phyloP scores from a whole-genome alignment of 2,113 vertebrate species.

The Paratilapia polleni region DNA sequence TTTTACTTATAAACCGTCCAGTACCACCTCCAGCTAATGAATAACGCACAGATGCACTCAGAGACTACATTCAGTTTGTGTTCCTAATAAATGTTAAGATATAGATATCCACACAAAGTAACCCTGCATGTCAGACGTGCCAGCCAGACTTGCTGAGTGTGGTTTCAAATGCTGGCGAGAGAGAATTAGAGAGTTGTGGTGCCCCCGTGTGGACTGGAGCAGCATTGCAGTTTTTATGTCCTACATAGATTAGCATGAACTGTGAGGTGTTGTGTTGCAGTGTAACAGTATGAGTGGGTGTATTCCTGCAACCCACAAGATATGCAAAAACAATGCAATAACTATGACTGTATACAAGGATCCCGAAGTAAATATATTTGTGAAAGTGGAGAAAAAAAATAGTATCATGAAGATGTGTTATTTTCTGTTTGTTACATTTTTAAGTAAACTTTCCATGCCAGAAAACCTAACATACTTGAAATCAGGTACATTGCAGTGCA shows the following conservation, averaged over 20 bases:
- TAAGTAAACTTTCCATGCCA: conserved; percentile 83
- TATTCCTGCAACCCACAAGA: conserved; percentile 90
- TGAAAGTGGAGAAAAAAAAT: conserved; percentile 73
- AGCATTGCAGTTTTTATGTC: conserved; percentile 39
- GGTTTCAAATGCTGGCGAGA: conserved; percentile 20
- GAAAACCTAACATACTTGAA: conserved; percentile 96
- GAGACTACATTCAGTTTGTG: background rate
- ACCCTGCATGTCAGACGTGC: conserved; percentile 25
- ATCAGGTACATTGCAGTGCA: conserved; percentile 94
- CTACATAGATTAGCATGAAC: conserved; percentile 26
- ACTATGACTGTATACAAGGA: conserved; percentile 82
- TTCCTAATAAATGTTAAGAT: background rate
- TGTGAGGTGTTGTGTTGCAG: conserved; percentile 55
- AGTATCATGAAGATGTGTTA: conserved; percentile 74
- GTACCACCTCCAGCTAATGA: background rate
- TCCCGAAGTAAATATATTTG: conserved; percentile 78
- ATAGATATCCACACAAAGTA: background rate
- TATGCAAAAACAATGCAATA: conserved; percentile 99
- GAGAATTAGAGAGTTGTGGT: conserved; percentile 36
- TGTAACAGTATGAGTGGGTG: conserved; percentile 61
- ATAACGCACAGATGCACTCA: background rate
- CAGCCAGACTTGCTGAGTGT: conserved; percentile 23
- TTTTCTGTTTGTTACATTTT: conserved; percentile 87
- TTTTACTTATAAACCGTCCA: background rate
- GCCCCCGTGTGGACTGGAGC: conserved; percentile 51